Base-by-base conservation (phyloP, 2,888 invertebrate species). In the Drosophila flavopinicola region DNA sequence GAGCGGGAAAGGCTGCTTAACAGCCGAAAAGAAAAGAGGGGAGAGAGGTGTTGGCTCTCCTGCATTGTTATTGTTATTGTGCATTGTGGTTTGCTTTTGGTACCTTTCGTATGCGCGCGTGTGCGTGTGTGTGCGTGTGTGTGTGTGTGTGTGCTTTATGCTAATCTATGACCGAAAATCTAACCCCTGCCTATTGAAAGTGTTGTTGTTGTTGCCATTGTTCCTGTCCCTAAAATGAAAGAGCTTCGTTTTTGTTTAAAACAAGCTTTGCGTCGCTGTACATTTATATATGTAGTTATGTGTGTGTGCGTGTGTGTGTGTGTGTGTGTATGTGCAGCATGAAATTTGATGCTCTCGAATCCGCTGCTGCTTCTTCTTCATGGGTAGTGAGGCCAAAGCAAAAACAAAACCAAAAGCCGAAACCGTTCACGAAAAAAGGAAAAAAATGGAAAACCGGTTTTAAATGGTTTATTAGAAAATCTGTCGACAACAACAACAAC, bases 401-500 rank as follows among this genome's bases (percentile, higher is more conserved):
- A 65, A 56, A 65, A 52, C 56, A 56, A 67, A 56, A 57, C 65
- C 38, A 70, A 82, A 78, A 72, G 67, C 76, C 64, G 76, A 78
- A 76, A 72, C 79, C 67, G 80, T 83, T 79, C 75, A 83, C 71
- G 45, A 82, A 68, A 66, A 58, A 60, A 35, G 57, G 42, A 38
- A 68, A 68, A 42, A 75, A 65, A 24, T 59, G 33, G 72, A 82
- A 84, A 85, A 85, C 85, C 83, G 83, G 83, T 84, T 83, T 59
- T 69, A 59, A 77, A 85, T 85, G 83, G 71, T 85, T 77, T 84
- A 84, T 84, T 84, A 83, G 83, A 84, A 83, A 85, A 85, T 83
- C 82, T 76, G 71, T 79, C 63, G 61, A 70, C 66, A 66, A 69
- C 53, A 72, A 67, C 66, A 66, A 65, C 75, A n/a, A n/a, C n/a